phyloP scores from a whole-genome alignment of 2,888 invertebrate species.

The Pristionchus maxplancki region DNA sequence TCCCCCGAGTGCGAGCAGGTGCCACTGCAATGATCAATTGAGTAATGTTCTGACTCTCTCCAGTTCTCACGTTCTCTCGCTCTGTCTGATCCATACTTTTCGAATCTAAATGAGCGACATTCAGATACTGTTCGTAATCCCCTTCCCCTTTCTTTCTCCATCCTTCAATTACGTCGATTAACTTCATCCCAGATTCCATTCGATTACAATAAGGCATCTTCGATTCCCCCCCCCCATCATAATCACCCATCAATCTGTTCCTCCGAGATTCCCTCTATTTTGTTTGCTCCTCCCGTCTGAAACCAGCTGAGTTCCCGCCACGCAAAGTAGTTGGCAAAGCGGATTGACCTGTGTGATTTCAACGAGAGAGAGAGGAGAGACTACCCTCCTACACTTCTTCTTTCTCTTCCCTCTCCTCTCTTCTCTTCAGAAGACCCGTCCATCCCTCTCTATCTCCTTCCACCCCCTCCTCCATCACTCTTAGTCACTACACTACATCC shows the following conservation, averaged over 20 bases:
- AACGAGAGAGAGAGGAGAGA: background rate
- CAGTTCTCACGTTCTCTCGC: too few relatives aligned
- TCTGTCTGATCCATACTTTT: too few relatives aligned
- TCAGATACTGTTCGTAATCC: too few relatives aligned
- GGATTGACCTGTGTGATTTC: conserved; percentile 45
- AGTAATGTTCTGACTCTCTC: too few relatives aligned
- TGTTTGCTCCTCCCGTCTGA: conserved; percentile 33
- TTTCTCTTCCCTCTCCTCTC: conserved; percentile 7
- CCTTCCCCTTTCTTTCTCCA: too few relatives aligned
- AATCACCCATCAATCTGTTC: background rate
- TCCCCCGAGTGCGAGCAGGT: too few relatives aligned
- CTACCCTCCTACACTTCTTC: background rate
- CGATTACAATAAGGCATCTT: too few relatives aligned
- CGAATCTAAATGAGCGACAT: too few relatives aligned
- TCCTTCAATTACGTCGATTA: too few relatives aligned
- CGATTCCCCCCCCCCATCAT: background rate
- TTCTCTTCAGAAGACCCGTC: background rate
- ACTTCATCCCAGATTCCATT: too few relatives aligned
- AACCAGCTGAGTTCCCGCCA: conserved; percentile 25
- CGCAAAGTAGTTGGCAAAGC: background rate
- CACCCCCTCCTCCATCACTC: background rate
- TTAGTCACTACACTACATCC: conserved; percentile 27
- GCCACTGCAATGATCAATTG: too few relatives aligned
- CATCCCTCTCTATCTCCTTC: conserved; percentile 39
- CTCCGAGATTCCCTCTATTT: background rate